phyloP scores from a whole-genome alignment of 2,888 invertebrate species.

The Belgica antarctica region DNA sequence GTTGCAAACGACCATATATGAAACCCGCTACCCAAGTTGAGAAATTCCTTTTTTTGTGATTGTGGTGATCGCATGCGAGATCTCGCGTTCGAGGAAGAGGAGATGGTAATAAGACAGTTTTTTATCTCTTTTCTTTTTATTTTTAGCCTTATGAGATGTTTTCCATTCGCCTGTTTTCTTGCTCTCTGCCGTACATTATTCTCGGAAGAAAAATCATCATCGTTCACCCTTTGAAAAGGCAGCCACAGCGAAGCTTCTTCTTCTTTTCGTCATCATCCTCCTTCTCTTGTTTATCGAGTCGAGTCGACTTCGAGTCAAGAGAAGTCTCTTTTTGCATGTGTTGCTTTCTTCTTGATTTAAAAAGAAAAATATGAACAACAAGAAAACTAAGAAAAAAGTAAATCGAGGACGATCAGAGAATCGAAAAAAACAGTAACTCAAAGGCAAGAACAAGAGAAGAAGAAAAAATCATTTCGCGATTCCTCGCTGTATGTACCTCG shows the following conservation, averaged over 20 bases:
- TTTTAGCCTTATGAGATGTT: slow-evolving; percentile 39
- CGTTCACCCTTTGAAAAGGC: slow-evolving; percentile 37
- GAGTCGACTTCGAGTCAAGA: too few relatives aligned
- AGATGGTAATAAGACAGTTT: slow-evolving; percentile 29
- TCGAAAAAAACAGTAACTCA: slow-evolving; percentile 9
- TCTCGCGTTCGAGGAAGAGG: too few relatives aligned
- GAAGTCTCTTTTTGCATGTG: not conserved
- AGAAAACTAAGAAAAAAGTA: slow-evolving; percentile 41
- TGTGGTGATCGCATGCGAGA: too few relatives aligned
- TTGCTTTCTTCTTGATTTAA: slow-evolving; percentile 21
- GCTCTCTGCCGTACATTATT: not conserved
- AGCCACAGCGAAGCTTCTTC: not conserved
- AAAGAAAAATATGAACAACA: slow-evolving; percentile 25
- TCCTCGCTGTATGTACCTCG: slow-evolving; percentile 38
- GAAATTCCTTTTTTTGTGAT: not conserved
- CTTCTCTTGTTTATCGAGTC: not conserved
- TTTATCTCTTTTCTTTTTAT: slow-evolving; percentile 34
- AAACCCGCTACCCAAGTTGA: too few relatives aligned
- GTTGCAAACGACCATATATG: too few relatives aligned
- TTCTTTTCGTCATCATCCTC: slow-evolving; percentile 14
- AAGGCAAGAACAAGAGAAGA: slow-evolving; percentile 26
- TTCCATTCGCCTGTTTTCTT: slow-evolving; percentile 30
- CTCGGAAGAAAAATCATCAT: slow-evolving; percentile 22
- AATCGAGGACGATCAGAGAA: slow-evolving; percentile 39
- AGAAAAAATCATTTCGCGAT: slow-evolving; percentile 40